phyloP scores from a whole-genome alignment of 2,113 vertebrate species.

The Canis aureus region DNA sequence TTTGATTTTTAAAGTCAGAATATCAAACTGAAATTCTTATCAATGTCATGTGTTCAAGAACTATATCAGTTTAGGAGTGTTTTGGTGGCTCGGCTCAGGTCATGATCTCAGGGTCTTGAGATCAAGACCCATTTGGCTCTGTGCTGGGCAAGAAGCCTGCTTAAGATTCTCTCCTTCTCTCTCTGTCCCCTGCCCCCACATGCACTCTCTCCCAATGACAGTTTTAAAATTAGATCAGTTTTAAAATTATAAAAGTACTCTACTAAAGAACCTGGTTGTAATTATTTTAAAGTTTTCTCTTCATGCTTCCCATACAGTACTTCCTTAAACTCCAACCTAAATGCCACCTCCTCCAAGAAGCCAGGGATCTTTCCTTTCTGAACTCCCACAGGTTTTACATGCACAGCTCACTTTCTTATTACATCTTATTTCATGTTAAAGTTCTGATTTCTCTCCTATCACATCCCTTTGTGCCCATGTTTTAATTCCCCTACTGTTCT shows the following conservation, averaged over 20 bases:
- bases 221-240: conserved; percentile 26
- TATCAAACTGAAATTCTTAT: conserved; percentile 43
- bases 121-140: neutral
- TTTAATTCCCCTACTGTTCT: neutral
- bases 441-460: neutral
- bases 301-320: neutral
- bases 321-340: conserved; percentile 18
- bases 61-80: neutral
- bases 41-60: conserved; percentile 26
- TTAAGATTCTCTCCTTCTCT: neutral
- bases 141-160: neutral
- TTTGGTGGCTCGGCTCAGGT: neutral
- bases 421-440: neutral
- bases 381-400: neutral
- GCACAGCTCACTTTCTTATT: neutral
- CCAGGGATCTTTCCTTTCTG: neutral
- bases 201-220: neutral
- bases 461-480: neutral
- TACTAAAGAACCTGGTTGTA: neutral
- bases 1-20: conserved; percentile 43
- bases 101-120: neutral
- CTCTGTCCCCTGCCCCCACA: neutral
- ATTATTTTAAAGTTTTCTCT: neutral
- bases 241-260: conserved; percentile 4
- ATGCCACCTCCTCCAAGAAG: neutral